Conservation (phyloP, 2,888 invertebrate genomes). For the Sericinus montela region DNA sequence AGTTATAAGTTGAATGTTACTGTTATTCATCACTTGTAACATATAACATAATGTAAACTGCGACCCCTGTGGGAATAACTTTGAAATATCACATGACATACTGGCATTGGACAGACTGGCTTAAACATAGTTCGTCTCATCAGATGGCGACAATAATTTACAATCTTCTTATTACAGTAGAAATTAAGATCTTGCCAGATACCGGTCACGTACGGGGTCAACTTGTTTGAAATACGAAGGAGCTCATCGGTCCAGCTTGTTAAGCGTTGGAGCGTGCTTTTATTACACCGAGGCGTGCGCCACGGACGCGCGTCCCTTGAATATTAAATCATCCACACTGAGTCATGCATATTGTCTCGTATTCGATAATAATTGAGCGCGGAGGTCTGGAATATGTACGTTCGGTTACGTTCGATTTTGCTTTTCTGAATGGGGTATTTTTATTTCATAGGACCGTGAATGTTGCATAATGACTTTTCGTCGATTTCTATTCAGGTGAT, state of each 20-base stretch:
- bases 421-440: background rate
- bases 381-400: background rate
- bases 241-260: conserved; percentile 74
- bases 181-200: conserved; percentile 52
- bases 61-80: too few species aligned
- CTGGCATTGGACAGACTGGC: background rate
- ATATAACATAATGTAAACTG: too few species aligned
- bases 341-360: conserved; percentile 68
- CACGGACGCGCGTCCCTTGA: conserved; percentile 63
- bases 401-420: background rate
- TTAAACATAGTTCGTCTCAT: conserved; percentile 12
- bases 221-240: conserved; percentile 76
- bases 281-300: conserved; percentile 70
- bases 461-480: too few species aligned
- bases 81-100: background rate
- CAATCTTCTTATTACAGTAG: conserved; percentile 58
- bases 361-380: conserved; percentile 44
- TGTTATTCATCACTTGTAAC: too few species aligned
- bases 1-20: too few species aligned
- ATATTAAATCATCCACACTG: conserved; percentile 67
- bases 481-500: too few species aligned
- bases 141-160: conserved; percentile 51
- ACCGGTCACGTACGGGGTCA: conserved; percentile 69
- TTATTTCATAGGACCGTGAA: too few species aligned
- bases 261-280: conserved; percentile 77